Evolutionary conservation across 2,888 invertebrate species (phyloP), one percentile per base, ranked within the genome.

Genomic region (Leucozona laternaria): DNA sequence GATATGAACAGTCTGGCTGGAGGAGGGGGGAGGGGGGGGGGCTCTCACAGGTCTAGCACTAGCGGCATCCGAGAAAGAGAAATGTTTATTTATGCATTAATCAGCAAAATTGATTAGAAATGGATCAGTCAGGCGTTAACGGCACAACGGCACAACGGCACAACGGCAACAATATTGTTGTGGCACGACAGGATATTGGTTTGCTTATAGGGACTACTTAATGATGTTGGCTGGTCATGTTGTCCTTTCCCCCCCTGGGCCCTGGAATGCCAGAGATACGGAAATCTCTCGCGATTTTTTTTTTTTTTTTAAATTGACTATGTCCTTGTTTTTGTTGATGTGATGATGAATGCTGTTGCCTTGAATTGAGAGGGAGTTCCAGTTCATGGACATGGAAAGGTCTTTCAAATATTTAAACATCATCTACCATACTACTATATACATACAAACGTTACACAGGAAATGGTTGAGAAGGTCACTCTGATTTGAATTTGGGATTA

Each of bases 31-130:
- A n/a, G n/a, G n/a, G n/a, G n/a, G n/a, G n/a, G 11, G 48, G 28
- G 45, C 45, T 43, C 15, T 25, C 25, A 5, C 25, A 17, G 57
- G 13, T 22, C 43, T 22, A 10, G 20, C 34, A 20, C 20, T 5
- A 17, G 37, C 1, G 37, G 68, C 7, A 20, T 66, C 6, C 31
- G 20, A 48, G 34, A 34, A 34, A 11, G 50, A 53, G 50, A 22
- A 80, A 81, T 81, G 77, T 77, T 85, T 85, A 85, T 85, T 85
- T 85, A 77, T 85, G 85, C 85, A 85, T 85, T 85, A 85, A 85
- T 85, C 85, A 85, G 81, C 60, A 62, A 85, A 85, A 85, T 85
- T 85, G 85, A 85, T 85, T 85, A 81, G 85, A 85, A 80, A 81
- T 73, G 77, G 72, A 81, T 85, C 81, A 73, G 81, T 68, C 81